phyloP scores from a whole-genome alignment of 2,888 invertebrate species.

The Meta bourneti region DNA sequence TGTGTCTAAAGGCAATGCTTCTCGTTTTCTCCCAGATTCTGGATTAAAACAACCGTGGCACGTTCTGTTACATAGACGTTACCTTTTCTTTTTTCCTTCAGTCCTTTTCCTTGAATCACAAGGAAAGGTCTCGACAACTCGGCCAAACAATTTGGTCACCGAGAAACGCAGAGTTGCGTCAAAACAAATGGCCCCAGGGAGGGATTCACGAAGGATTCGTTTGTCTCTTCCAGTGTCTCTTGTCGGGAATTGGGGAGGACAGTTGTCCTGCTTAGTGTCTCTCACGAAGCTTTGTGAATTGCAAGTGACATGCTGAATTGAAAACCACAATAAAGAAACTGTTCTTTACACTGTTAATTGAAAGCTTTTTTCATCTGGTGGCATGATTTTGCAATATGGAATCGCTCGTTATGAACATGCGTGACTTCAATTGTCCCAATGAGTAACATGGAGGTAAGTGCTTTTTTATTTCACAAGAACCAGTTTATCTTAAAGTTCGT shows the following conservation, averaged over 20 bases:
- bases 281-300: too few relatives aligned
- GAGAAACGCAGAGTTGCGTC: constrained; percentile 2
- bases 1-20: neutral
- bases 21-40: neutral
- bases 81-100: constrained; percentile 42
- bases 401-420: too few relatives aligned
- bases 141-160: constrained; percentile 14
- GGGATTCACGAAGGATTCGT: neutral
- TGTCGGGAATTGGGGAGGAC: neutral
- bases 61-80: constrained; percentile 41
- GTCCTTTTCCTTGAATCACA: neutral
- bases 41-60: constrained; percentile 38
- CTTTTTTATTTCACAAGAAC: too few relatives aligned
- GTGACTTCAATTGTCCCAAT: too few relatives aligned
- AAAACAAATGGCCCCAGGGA: neutral
- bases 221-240: neutral
- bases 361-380: too few relatives aligned
- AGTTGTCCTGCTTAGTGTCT: neutral
- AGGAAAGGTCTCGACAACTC: neutral
- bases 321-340: too few relatives aligned
- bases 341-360: too few relatives aligned
- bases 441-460: too few relatives aligned
- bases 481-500: too few relatives aligned
- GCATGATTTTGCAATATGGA: too few relatives aligned
- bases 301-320: too few relatives aligned